phyloP scores from a whole-genome alignment of 2,113 vertebrate genomes.

The Callaeas wilsoni region DNA sequence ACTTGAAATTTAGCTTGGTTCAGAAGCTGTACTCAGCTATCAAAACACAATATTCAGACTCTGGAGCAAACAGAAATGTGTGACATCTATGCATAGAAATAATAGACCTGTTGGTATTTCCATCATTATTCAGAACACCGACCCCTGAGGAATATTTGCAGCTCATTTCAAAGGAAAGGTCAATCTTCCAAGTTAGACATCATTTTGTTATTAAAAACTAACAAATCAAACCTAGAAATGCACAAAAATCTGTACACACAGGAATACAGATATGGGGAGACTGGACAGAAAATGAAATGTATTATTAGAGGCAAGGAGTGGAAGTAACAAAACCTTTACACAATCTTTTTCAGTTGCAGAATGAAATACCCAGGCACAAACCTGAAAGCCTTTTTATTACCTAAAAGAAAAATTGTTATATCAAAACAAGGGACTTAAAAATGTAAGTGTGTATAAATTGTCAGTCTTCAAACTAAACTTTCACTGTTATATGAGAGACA shows the following conservation, averaged over 20 bases:
- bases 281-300: neutral
- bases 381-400: neutral
- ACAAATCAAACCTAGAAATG: neutral
- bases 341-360: neutral
- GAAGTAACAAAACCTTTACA: neutral
- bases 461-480: neutral
- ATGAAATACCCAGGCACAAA: neutral
- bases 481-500: neutral
- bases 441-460: neutral
- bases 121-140: neutral
- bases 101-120: neutral
- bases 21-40: neutral
- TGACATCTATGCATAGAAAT: neutral
- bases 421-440: neutral
- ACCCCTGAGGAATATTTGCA: neutral
- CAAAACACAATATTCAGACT: neutral
- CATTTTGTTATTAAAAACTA: neutral
- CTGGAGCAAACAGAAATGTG: neutral
- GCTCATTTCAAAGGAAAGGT: slow-evolving; percentile 9
- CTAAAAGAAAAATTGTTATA: neutral
- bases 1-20: neutral
- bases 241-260: neutral
- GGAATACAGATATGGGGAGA: neutral
- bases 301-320: neutral
- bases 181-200: neutral